Evolutionary conservation across 2,888 invertebrate species (phyloP), one percentile per base, ranked within the genome.

Genomic region (Caradrina kadenii): DNA sequence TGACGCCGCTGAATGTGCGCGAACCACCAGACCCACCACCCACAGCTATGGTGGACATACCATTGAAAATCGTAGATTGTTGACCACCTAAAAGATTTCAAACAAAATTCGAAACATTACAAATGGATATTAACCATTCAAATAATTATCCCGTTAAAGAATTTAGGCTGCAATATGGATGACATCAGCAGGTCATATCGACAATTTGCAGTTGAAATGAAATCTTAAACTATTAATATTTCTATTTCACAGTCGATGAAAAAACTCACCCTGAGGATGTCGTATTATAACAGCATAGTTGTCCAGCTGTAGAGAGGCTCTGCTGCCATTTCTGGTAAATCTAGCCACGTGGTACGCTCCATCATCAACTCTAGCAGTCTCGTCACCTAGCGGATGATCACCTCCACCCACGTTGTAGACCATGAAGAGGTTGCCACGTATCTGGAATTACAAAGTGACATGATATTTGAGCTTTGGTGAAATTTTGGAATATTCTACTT

Each of bases 341-440:
- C 98, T 96, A 1, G 99, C 97, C 52, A 99, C 98, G 94, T 99
- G 99, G 93, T 99, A 99, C 53, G 97, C 97, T 81, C 99, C 98
- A 88, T 99, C 99, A 88, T 99, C 99, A 7, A 99, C 98, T 90
- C 98, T 97, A 5, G 98, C 97, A n/a, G 97, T 97, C 86, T 98
- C 98, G 89, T 99, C 99, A 1, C 98, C 99, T 35, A 99, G 96
- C 0, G 99, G 98, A 89, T 99, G 97, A 88, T 99, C 98, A 67
- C 98, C 97, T 0, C 98, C 98, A 0, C 99, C 99, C 93, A 99
- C 98, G 91, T 99, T 99, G 95, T 99, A 99, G 6, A 99, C 98
- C 94, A 98, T 98, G 89, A 98, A 98, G 8, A 99, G 97, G 88
- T 99, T 98, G 4, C 99, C 99, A 87, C 98, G 98, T 11, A 98